phyloP scores from a whole-genome alignment of 1,140 invertebrate genomes.

The Chymomyza costata region DNA sequence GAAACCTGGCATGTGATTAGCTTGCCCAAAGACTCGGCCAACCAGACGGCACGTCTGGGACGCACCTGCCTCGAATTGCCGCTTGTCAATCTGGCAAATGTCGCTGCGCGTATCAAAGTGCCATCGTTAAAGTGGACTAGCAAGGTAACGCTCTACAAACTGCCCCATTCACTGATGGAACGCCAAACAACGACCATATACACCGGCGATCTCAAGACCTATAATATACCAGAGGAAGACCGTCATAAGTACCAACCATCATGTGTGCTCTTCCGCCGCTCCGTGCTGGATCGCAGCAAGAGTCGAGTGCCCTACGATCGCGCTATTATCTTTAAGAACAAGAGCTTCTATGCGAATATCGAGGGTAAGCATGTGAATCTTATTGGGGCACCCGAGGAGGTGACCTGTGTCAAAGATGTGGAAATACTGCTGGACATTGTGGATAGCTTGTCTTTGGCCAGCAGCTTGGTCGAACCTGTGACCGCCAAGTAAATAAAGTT shows the following conservation, averaged over 20 bases:
- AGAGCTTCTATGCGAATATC: constrained; percentile 69
- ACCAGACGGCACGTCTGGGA: constrained; percentile 27
- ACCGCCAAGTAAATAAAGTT: constrained; percentile 50
- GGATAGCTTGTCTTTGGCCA: constrained; percentile 48
- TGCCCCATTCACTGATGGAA: constrained; percentile 41
- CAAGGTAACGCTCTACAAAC: constrained; percentile 68
- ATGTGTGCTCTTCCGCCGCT: constrained; percentile 65
- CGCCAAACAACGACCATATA: constrained; percentile 53
- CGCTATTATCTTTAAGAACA: constrained; percentile 74
- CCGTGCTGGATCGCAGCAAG: constrained; percentile 39
- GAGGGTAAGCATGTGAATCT: constrained; percentile 73
- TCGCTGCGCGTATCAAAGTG: constrained; percentile 44
- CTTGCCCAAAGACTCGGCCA: constrained; percentile 26
- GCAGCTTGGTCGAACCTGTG: constrained; percentile 57
- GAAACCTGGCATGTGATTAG: constrained; percentile 74
- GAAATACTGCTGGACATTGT: constrained; percentile 68
- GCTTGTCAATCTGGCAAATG: constrained; percentile 64
- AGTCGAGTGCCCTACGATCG: constrained; percentile 67
- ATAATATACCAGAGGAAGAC: constrained; percentile 62
- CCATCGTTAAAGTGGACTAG: constrained; percentile 58
- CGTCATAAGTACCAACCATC: constrained; percentile 70
- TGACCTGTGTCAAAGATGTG: constrained; percentile 51
- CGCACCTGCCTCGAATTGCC: constrained; percentile 59
- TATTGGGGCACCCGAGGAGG: constrained; percentile 56
- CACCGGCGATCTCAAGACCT: constrained; percentile 63